Evolutionary conservation across 2,888 invertebrate genomes (phyloP), one percentile per base, ranked within the genome.

Genomic region (Rhagium mordax): DNA sequence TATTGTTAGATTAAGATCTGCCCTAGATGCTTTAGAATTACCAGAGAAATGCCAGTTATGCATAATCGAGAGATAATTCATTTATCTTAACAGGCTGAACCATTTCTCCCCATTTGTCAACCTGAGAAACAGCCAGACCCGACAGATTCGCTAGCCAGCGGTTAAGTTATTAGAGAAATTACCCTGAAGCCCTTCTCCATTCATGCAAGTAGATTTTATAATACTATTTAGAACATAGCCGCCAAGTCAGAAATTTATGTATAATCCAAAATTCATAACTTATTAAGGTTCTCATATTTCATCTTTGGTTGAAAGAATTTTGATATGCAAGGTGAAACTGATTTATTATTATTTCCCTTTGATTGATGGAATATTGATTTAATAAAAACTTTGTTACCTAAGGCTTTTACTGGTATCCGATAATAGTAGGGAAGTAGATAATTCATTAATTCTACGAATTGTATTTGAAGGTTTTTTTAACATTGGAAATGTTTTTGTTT

Each of bases 91-190:
- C 49, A 51, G 65, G 65, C n/a, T 27, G 49, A 24, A 33, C 65
- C 51, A 65, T 65, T 65, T 65, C 65, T 65, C 65, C 29, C 51
- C 65, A 65, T 65, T 65, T 65, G 65, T 65, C 65, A 65, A 65
- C 65, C 51, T 33, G 47, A 51, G 51, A 21, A 65, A 47, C 51
- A 49, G 65, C 65, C 51, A 65, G 65, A 27, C 18, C 29, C 15
- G 65, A 51, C 65, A 65, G 65, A 53, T 65, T 65, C 53, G 47
- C 65, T 65, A 21, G 65, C 49, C 65, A 65, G 47, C 51, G 65
- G 51, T 65, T 65, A 65, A 65, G 49, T 49, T 65, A 65, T 65
- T 65, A 65, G 65, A 41, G 65, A 51, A 65, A 62, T 62, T 65
- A 67, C 67, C 48, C 51, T 21, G 41, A 67, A 48, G 61, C 47